Evolutionary conservation across 1,140 invertebrate species (phyloP), one percentile per base, ranked within the genome.

Genomic region (Danaus melanippus): DNA sequence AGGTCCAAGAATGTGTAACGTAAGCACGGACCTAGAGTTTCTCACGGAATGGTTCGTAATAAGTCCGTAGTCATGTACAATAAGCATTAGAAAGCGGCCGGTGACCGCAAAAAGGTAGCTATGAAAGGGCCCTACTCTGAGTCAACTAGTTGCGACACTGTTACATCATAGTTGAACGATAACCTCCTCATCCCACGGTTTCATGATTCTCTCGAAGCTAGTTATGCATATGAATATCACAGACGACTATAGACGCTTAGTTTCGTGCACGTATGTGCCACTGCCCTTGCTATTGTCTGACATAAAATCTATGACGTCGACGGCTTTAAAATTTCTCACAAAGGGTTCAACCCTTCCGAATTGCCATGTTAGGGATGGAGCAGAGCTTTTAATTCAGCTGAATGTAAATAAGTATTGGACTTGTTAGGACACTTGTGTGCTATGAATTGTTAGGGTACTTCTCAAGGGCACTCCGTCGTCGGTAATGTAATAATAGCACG

Each of bases 341-440:
- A 77, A 83, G 83, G 83, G 80, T 86, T 76, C 64, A 83, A 84
- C 83, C 83, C 80, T 86, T 83, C 71, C 63, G 67, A 77, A 76
- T 67, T 56, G 57, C 67, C 71, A 75, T 71, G 66, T 69, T 76
- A 64, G 76, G 77, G 83, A 84, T 86, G 79, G 79, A 79, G 79
- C 75, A 66, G 67, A 72, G 72, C 76, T 84, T 84, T 84, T 84
- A 84, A 82, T 81, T 76, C 67, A 68, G 66, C 76, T 78, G 79
- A 75, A 86, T 86, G 79, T 82, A 84, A 84, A 86, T 86, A 83
- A 79, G 75, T 80, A 81, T 86, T 78, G 83, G 75, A 84, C 79
- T 86, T 82, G 79, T 80, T 78, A 76, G 72, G 71, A 83, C 83
- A 86, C 81, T 86, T 84, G 83, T 84, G 73, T 69, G 58, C 74